Conservation (phyloP, 2,797 vertebrate genomes). For the Pygocentrus nattereri region DNA sequence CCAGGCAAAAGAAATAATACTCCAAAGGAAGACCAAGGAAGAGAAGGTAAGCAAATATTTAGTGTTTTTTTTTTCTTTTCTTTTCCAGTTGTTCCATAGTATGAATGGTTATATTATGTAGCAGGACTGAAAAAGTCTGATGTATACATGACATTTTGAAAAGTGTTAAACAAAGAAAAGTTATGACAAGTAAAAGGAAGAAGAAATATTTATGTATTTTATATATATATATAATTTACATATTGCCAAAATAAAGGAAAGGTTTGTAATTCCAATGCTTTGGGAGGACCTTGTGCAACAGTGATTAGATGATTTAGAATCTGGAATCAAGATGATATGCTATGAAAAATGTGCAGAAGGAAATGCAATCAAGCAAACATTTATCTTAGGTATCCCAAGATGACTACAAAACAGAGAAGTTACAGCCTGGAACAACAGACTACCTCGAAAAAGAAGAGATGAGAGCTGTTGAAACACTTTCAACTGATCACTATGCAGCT, state of each 20-base stretch:
- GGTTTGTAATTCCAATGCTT: too few relatives aligned
- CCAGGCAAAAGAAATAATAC: slow-evolving; percentile 26
- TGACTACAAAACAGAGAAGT: slow-evolving; percentile 1
- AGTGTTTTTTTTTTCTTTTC: too few relatives aligned
- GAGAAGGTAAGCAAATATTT: slow-evolving; percentile 48
- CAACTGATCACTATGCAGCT: background rate
- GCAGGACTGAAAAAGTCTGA: too few relatives aligned
- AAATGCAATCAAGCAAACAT: slow-evolving; percentile 35
- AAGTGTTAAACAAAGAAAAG: too few relatives aligned
- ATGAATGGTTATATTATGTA: slow-evolving; percentile 8
- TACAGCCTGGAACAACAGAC: background rate
- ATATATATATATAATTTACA: too few relatives aligned
- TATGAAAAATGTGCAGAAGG: background rate
- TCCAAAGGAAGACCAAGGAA: slow-evolving; percentile 44
- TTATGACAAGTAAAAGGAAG: too few relatives aligned
- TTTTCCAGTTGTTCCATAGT: background rate
- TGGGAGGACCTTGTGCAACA: too few relatives aligned
- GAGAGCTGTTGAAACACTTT: background rate
- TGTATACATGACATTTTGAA: too few relatives aligned
- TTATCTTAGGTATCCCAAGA: slow-evolving; percentile 37
- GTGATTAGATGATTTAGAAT: too few relatives aligned
- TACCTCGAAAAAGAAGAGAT: background rate
- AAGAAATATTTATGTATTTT: too few relatives aligned
- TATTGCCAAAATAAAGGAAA: too few relatives aligned
- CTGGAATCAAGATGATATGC: background rate